These are phyloP conservation scores for Calyptommatus sinebrachiatus DNA, from an alignment of 2,113 vertebrate genomes.

Conservation along the genomic window DNA sequence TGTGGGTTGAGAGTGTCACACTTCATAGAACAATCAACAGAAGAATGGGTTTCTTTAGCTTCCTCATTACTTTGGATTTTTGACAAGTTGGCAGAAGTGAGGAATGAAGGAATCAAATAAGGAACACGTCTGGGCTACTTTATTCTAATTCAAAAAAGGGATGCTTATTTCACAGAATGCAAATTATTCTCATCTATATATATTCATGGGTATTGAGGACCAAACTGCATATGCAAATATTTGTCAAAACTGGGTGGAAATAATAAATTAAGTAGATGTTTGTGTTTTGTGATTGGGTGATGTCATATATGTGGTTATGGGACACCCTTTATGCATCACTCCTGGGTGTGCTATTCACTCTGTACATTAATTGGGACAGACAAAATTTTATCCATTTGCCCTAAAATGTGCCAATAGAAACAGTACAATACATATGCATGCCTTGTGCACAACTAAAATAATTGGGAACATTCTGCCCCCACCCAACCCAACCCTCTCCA, in stretches of 20 bases:
- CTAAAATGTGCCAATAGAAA: no score
- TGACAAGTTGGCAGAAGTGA: slow-evolving; percentile 24
- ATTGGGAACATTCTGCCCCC: not conserved
- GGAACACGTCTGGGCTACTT: not conserved
- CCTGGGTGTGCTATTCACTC: no score
- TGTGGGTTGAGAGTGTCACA: not conserved
- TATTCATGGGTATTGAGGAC: no score
- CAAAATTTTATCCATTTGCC: no score
- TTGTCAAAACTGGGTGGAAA: no score
- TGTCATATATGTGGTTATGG: no score
- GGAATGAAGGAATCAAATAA: slow-evolving; percentile 28
- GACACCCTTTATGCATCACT: no score
- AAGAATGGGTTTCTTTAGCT: slow-evolving; percentile 26
- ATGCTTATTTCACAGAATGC: slow-evolving; percentile 12
- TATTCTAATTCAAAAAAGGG: not conserved
- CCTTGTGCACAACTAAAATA: not conserved
- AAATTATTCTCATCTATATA: not conserved
- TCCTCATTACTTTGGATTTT: slow-evolving; percentile 29
- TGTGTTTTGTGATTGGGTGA: no score
- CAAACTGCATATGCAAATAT: no score
- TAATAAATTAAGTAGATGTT: no score
- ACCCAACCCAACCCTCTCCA: no score
- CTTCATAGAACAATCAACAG: slow-evolving; percentile 21
- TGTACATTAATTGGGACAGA: no score
- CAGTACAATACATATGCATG: not conserved